A percentile compares a stretch with the other conserved stretches of the same genome.
These are phyloP conservation scores for Rhingia rostrata DNA, from an alignment of 2,888 invertebrate genomes.

Conservation along the genomic window DNA sequence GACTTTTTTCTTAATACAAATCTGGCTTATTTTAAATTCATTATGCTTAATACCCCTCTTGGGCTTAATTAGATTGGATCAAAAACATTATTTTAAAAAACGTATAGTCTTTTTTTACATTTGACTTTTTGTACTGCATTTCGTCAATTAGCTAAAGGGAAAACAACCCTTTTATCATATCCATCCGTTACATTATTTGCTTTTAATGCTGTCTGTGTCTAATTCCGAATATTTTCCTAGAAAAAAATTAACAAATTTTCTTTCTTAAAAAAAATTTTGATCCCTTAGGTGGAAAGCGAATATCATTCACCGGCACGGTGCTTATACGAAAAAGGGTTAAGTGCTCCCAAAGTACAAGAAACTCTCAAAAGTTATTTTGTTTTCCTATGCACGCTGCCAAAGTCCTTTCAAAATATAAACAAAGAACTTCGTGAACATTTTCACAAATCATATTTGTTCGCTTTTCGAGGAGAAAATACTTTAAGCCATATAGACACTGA, in stretches of 20 bases:
- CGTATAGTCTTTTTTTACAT: no score
- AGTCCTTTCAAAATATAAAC: slow-evolving; percentile 66
- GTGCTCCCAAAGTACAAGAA: slow-evolving; percentile 60
- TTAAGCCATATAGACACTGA: slow-evolving; percentile 65
- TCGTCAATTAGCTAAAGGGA: background rate
- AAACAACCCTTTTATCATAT: background rate
- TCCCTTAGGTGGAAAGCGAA: slow-evolving; percentile 40
- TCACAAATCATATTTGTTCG: slow-evolving; percentile 59
- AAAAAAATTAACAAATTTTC: no score
- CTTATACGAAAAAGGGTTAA: slow-evolving; percentile 61
- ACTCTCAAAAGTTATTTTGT: slow-evolving; percentile 33
- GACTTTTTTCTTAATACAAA: no score
- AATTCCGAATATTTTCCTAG: no score
- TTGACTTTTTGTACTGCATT: background rate
- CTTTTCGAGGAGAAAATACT: slow-evolving; percentile 58
- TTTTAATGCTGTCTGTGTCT: no score
- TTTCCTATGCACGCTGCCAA: slow-evolving; percentile 6
- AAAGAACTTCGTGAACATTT: slow-evolving; percentile 48
- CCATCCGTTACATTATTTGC: no score
- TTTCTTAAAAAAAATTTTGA: background rate
- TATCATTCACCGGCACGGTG: slow-evolving; percentile 33
- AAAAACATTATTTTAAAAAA: no score
- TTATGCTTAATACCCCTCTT: no score
- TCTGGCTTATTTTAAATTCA: no score
- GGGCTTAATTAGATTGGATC: no score